Percentiles rank a stretch among this genome's conserved stretches.
phyloP scores from a whole-genome alignment of 2,797 vertebrate genomes.

The Centropyge bicolor region DNA sequence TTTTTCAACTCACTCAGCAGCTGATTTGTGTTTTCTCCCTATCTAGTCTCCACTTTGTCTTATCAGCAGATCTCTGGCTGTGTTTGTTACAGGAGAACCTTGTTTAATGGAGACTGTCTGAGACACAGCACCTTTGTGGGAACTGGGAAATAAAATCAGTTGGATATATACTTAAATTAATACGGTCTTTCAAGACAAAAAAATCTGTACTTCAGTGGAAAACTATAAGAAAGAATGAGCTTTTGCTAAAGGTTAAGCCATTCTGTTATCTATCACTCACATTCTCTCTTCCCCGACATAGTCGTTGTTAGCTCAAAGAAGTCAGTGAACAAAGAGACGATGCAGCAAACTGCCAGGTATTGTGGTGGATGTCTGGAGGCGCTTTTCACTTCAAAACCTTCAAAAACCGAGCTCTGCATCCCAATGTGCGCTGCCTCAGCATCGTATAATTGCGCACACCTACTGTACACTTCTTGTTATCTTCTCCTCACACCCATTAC shows the following conservation, averaged over 20 bases:
- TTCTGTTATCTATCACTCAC: slow-evolving; percentile 43
- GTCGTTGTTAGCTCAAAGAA: slow-evolving; percentile 42
- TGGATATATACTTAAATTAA: slow-evolving; percentile 16
- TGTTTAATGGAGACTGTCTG: not conserved
- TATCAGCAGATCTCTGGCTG: not conserved
- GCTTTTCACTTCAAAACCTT: slow-evolving; percentile 53
- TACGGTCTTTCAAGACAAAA: not conserved
- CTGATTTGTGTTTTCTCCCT: not conserved
- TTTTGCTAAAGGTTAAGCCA: slow-evolving; percentile 35
- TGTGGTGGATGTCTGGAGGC: slow-evolving; percentile 48
- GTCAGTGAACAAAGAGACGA: slow-evolving; percentile 38
- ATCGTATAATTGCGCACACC: slow-evolving; percentile 38
- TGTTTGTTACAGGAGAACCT: not conserved
- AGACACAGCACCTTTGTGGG: not conserved
- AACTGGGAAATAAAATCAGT: not conserved
- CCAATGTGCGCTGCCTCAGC: slow-evolving; percentile 16
- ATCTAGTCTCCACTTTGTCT: not conserved
- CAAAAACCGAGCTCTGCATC: slow-evolving; percentile 17
- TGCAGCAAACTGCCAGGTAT: slow-evolving; percentile 33
- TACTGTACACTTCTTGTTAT: slow-evolving; percentile 43
- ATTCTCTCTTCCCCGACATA: slow-evolving; percentile 17
- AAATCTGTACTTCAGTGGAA: not conserved
- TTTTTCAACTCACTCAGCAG: not conserved
- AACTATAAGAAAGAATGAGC: not conserved
- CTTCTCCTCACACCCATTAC: slow-evolving; percentile 58